A percentile compares a stretch with the other conserved stretches of the same genome.
phyloP scores from a whole-genome alignment of 2,888 invertebrate genomes.

The Eugnorisma glareosa region DNA sequence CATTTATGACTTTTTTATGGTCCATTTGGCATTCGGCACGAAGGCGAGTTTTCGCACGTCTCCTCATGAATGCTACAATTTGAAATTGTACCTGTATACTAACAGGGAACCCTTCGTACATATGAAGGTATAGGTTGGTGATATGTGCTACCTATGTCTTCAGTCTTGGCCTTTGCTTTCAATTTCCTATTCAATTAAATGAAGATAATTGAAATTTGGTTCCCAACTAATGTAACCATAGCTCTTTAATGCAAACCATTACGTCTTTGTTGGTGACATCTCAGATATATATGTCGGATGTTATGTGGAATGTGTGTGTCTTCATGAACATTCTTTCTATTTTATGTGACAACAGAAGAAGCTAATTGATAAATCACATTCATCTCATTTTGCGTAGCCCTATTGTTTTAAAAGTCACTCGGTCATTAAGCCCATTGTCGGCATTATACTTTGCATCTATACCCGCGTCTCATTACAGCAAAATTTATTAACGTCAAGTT shows the following conservation, averaged over 20 bases:
- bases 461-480: slow-evolving; percentile 73
- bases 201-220: slow-evolving; percentile 10
- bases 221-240: slow-evolving; percentile 27
- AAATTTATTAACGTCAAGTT: slow-evolving; percentile 76
- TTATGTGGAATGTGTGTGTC: slow-evolving; percentile 3
- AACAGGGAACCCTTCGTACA: slow-evolving; percentile 43
- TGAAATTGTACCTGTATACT: slow-evolving; percentile 51
- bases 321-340: slow-evolving; percentile 7
- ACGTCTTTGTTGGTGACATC: slow-evolving; percentile 35
- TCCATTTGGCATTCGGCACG: slow-evolving; percentile 74
- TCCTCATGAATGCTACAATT: slow-evolving; percentile 70
- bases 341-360: slow-evolving; percentile 26
- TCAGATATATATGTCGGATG: slow-evolving; percentile 13
- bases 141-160: not conserved
- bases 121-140: slow-evolving; percentile 2
- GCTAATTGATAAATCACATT: slow-evolving; percentile 43
- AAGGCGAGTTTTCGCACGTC: slow-evolving; percentile 67
- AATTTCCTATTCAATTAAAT: slow-evolving; percentile 20
- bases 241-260: slow-evolving; percentile 25
- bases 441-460: slow-evolving; percentile 72
- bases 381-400: slow-evolving; percentile 48
- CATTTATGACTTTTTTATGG: slow-evolving; percentile 82
- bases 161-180: not conserved
- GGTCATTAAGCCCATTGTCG: slow-evolving; percentile 75
- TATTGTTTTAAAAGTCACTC: slow-evolving; percentile 63